Evolutionary conservation across 2,797 vertebrate genomes (phyloP).

Genomic region (Poeciliopsis gracilis): DNA sequence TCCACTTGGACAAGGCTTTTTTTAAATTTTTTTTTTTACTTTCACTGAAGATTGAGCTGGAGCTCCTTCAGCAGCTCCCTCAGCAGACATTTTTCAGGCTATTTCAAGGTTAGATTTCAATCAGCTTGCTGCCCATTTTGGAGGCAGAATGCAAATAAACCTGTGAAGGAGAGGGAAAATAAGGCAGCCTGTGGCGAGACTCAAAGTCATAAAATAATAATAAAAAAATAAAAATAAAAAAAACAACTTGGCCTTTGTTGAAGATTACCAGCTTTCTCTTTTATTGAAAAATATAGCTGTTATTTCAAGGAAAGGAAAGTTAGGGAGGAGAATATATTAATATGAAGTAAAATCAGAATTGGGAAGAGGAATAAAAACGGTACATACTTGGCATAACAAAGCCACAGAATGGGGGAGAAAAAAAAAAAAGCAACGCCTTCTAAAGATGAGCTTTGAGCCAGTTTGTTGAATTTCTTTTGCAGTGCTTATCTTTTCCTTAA

Average conservation of each 20-base stretch:
- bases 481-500: slow-evolving; percentile 47
- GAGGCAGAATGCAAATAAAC: slow-evolving; percentile 19
- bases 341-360: slow-evolving; percentile 72
- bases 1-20: slow-evolving; percentile 17
- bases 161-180: slow-evolving; percentile 1
- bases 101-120: slow-evolving; percentile 46
- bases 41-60: slow-evolving; percentile 13
- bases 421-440: slow-evolving; percentile 46
- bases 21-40: neutral
- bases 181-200: slow-evolving; percentile 1
- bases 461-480: slow-evolving; percentile 36
- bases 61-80: slow-evolving; percentile 31
- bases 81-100: slow-evolving; percentile 10
- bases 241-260: slow-evolving; percentile 22
- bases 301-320: slow-evolving; percentile 74
- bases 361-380: slow-evolving; percentile 51
- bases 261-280: slow-evolving; percentile 79
- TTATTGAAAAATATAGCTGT: slow-evolving; percentile 86
- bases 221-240: neutral
- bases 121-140: slow-evolving; percentile 20
- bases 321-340: slow-evolving; percentile 77
- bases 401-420: slow-evolving; percentile 41
- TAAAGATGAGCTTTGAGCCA: slow-evolving; percentile 60
- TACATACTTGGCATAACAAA: slow-evolving; percentile 65
- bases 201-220: slow-evolving; percentile 1